A percentile compares a stretch with the other conserved stretches of the same genome.
Evolutionary conservation across 2,113 vertebrate genomes (phyloP).

Genomic region (Cryptotis parvus): DNA sequence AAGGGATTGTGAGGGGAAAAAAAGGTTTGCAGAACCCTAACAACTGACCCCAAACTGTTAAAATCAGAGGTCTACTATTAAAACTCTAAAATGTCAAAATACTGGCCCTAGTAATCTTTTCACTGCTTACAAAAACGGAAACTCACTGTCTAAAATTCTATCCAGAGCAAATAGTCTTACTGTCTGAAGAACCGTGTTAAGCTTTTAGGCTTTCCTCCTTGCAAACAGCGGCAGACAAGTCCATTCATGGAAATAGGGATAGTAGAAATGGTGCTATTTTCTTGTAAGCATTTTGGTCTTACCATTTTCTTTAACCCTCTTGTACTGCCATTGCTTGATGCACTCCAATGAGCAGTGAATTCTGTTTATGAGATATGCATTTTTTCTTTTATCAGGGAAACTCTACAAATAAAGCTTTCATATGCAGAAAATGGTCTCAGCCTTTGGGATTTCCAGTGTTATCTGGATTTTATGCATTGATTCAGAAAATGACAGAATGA

Average conservation of each 20-base stretch:
- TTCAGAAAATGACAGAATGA: not conserved
- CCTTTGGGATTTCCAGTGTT: not conserved
- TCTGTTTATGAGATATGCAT: not conserved
- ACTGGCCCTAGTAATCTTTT: not conserved
- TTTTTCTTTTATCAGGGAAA: constrained; percentile 9
- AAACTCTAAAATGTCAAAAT: not conserved
- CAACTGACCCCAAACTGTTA: not conserved
- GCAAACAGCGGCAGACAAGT: not conserved
- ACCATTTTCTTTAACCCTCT: not conserved
- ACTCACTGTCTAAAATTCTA: not conserved
- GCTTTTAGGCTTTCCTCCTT: not conserved
- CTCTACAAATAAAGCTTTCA: constrained; percentile 34
- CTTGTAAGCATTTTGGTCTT: not conserved
- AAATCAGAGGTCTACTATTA: not conserved
- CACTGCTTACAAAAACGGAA: not conserved
- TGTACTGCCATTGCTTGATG: not conserved
- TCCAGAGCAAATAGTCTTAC: not conserved
- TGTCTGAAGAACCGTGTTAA: not conserved
- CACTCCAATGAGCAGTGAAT: not conserved
- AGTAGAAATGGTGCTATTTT: not conserved
- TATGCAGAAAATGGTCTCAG: not conserved
- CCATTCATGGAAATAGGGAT: not conserved
- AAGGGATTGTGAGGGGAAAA: too few species aligned
- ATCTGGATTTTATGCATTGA: not conserved
- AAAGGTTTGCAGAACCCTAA: not conserved